These are phyloP conservation scores for Zelostemma sp. DNA, from an alignment of 1,140 invertebrate species.

Conservation along the genomic window DNA sequence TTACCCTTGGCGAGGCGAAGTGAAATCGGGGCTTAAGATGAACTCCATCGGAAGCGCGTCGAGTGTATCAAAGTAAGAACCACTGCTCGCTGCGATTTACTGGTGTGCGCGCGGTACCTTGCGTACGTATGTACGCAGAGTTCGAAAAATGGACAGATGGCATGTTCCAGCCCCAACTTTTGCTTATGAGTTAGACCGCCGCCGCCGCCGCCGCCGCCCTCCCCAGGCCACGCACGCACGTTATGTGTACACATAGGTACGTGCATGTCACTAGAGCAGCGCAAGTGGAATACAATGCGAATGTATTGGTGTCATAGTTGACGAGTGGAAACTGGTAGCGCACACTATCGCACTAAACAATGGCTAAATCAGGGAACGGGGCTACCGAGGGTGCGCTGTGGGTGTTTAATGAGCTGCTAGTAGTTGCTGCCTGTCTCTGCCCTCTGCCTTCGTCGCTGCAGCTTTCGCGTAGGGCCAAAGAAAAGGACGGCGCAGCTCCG, in stretches of 20 bases:
- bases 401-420: constrained; percentile 70
- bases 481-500: constrained; percentile 27
- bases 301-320: constrained; percentile 1
- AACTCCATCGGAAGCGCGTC: constrained; percentile 40
- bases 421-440: constrained; percentile 40
- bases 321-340: neutral
- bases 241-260: neutral
- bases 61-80: constrained; percentile 62
- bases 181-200: constrained; percentile 18
- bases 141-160: constrained; percentile 46
- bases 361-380: constrained; percentile 65
- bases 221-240: neutral
- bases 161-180: constrained; percentile 30
- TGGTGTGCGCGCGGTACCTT: neutral
- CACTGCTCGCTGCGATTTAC: constrained; percentile 43
- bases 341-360: constrained; percentile 52
- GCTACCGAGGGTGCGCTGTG: constrained; percentile 59
- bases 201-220: neutral
- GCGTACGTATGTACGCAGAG: constrained; percentile 6
- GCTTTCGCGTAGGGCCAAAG: constrained; percentile 1
- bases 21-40: constrained; percentile 47
- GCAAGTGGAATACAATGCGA: constrained; percentile 2
- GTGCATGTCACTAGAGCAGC: constrained; percentile 4
- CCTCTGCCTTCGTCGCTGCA: neutral
- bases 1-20: constrained; percentile 29